Evolutionary conservation across 2,888 invertebrate genomes (phyloP).

Genomic region (Crossocerus cetratus): DNA sequence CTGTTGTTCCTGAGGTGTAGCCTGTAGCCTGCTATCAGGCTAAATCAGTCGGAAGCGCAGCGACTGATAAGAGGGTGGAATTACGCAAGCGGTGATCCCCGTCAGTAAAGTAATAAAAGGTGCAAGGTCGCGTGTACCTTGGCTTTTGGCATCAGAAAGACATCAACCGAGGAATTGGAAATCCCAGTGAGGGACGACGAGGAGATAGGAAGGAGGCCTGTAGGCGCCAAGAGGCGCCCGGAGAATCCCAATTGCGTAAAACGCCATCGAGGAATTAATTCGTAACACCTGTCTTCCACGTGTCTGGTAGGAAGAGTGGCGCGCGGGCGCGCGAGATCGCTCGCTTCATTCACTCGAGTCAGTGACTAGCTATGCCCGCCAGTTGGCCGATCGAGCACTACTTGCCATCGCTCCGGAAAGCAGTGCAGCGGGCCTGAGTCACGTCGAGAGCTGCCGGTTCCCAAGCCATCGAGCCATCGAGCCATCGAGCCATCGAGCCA

Average conservation of each 20-base stretch:
- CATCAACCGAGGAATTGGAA: background rate
- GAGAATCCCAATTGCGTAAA: background rate
- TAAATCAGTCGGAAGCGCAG: background rate
- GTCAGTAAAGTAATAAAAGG: constrained; percentile 17
- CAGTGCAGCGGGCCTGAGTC: too few relatives aligned
- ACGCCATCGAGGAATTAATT: background rate
- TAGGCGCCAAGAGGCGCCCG: background rate
- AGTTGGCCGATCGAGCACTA: background rate
- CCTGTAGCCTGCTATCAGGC: background rate
- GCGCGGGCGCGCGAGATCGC: background rate
- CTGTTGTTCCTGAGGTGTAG: background rate
- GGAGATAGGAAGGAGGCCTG: too few relatives aligned
- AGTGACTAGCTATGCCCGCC: too few relatives aligned
- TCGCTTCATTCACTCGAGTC: too few relatives aligned
- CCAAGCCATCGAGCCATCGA: background rate
- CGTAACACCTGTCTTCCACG: constrained; percentile 32
- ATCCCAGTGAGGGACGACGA: background rate
- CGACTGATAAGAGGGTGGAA: background rate
- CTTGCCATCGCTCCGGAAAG: background rate
- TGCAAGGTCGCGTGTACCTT: background rate
- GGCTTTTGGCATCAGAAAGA: background rate
- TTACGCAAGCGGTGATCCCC: background rate
- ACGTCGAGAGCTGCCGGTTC: too few relatives aligned
- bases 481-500: background rate
- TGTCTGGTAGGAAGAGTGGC: constrained; percentile 6